Percentiles rank a stretch among this genome's conserved stretches.
These are phyloP conservation scores for Crax fasciolata DNA, from an alignment of 2,797 vertebrate species.

Conservation along the genomic window DNA sequence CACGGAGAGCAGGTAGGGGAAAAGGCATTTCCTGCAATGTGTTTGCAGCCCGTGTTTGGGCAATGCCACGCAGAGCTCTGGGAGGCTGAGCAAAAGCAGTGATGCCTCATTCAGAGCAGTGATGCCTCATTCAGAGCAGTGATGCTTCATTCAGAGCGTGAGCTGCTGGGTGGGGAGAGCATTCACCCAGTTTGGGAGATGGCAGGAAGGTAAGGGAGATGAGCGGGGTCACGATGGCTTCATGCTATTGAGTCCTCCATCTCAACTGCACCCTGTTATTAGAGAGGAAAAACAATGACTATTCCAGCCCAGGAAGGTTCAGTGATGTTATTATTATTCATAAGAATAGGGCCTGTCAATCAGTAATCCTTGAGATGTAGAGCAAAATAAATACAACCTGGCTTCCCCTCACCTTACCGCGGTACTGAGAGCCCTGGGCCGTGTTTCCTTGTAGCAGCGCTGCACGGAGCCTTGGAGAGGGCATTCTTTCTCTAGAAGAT, in stretches of 20 bases:
- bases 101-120: no score
- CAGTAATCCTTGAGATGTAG: neutral
- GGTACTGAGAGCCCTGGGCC: neutral
- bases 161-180: neutral
- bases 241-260: neutral
- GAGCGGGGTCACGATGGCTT: neutral
- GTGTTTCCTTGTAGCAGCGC: accelerated
- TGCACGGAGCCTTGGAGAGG: neutral
- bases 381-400: neutral
- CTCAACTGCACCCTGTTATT: neutral
- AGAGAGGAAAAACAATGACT: neutral
- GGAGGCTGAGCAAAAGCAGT: neutral
- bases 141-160: neutral
- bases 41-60: neutral
- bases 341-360: neutral
- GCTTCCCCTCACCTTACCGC: neutral
- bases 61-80: accelerated
- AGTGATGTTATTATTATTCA: neutral
- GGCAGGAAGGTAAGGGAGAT: neutral
- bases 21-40: neutral
- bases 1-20: neutral
- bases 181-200: neutral
- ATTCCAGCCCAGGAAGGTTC: neutral
- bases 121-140: neutral
- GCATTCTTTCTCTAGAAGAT: accelerated